phyloP scores from a whole-genome alignment of 2,888 invertebrate species.

The Ganaspis brasiliensis region DNA sequence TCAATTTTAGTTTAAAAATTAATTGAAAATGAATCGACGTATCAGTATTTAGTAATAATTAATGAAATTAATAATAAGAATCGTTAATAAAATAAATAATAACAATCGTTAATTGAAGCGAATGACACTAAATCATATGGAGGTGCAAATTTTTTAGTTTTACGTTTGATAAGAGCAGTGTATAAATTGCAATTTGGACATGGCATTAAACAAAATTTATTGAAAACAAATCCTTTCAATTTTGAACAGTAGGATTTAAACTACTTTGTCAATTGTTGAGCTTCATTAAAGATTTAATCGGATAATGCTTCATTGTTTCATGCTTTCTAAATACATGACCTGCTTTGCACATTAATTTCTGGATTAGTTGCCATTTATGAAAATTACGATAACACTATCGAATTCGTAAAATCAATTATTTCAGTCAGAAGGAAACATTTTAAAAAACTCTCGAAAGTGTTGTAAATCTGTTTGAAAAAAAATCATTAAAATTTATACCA shows the following conservation, averaged over 20 bases:
- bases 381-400: constrained; percentile 19
- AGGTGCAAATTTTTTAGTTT: not conserved
- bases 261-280: constrained; percentile 30
- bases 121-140: no score
- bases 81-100: no score
- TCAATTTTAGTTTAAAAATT: no score
- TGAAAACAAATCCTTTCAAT: constrained; percentile 31
- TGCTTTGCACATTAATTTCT: constrained; percentile 3
- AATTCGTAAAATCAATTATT: not conserved
- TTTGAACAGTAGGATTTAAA: constrained; percentile 8
- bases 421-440: no score
- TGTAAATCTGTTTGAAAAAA: no score
- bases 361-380: constrained; percentile 15
- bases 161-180: not conserved
- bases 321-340: constrained; percentile 36
- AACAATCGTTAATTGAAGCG: no score
- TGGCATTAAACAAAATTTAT: not conserved
- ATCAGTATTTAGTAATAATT: no score
- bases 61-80: no score
- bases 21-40: no score
- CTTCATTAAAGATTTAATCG: constrained; percentile 16
- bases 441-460: no score
- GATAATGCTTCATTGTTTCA: constrained; percentile 24
- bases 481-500: constrained; percentile 32
- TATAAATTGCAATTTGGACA: not conserved